A percentile compares a stretch with the other conserved stretches of the same genome.
Conservation (phyloP, 2,888 invertebrate species). For the Drosophila siamana region DNA sequence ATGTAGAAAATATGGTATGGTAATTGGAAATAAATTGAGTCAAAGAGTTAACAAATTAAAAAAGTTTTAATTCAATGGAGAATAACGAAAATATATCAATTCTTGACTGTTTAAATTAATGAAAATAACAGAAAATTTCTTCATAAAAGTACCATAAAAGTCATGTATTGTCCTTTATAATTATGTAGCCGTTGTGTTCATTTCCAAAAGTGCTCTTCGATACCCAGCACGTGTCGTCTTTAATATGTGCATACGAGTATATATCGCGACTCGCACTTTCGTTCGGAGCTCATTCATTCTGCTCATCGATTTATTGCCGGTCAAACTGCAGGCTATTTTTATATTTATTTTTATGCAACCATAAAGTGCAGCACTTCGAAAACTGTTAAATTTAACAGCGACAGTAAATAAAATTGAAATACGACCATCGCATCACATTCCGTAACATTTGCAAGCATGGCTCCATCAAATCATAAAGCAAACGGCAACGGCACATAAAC, state of each 20-base stretch:
- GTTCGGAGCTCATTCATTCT: background rate
- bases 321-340: conserved; percentile 1
- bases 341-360: conserved; percentile 33
- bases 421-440: conserved; percentile 34
- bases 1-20: background rate
- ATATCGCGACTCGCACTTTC: background rate
- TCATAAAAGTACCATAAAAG: too few relatives aligned
- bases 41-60: background rate
- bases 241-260: background rate
- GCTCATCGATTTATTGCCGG: conserved; percentile 1
- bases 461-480: conserved; percentile 57
- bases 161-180: too few relatives aligned
- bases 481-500: conserved; percentile 66
- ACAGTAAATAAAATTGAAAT: conserved; percentile 51
- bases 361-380: conserved; percentile 43
- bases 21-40: background rate
- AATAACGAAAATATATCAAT: too few relatives aligned
- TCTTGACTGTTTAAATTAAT: too few relatives aligned
- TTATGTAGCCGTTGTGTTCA: too few relatives aligned
- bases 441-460: conserved; percentile 44
- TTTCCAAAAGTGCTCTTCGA: background rate
- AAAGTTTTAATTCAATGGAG: too few relatives aligned
- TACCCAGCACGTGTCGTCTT: background rate
- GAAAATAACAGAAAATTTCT: too few relatives aligned
- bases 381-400: conserved; percentile 49